Evolutionary conservation across 2,888 invertebrate genomes (phyloP).

Genomic region (Argyresthia albistria): DNA sequence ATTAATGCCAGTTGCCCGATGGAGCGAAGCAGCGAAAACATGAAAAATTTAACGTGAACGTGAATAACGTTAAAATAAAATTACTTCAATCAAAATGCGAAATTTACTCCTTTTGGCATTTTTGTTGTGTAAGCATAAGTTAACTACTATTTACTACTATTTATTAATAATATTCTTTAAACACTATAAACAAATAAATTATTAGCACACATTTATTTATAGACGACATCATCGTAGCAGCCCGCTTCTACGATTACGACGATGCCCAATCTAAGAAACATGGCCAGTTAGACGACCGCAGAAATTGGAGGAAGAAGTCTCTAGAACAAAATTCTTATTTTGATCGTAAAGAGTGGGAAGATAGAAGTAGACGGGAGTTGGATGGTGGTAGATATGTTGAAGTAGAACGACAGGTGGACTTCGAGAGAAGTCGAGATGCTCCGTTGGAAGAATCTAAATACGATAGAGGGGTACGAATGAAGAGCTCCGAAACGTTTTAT

Average conservation of each 20-base stretch:
- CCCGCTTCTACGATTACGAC: slow-evolving; percentile 46
- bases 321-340: slow-evolving; percentile 36
- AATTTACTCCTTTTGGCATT: slow-evolving; percentile 47
- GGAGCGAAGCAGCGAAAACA: background rate
- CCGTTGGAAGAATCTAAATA: background rate
- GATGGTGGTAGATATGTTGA: too few species aligned
- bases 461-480: slow-evolving; percentile 16
- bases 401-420: background rate
- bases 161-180: background rate
- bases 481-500: slow-evolving; percentile 25
- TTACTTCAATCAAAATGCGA: slow-evolving; percentile 29
- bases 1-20: background rate
- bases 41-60: background rate
- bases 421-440: background rate
- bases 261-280: slow-evolving; percentile 42
- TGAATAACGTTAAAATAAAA: background rate
- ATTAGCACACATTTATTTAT: slow-evolving; percentile 16
- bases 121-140: slow-evolving; percentile 44
- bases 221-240: slow-evolving; percentile 46
- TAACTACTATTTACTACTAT: background rate
- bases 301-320: slow-evolving; percentile 52
- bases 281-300: slow-evolving; percentile 39
- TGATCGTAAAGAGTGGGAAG: slow-evolving; percentile 36
- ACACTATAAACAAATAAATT: background rate
- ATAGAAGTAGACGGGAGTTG: slow-evolving; percentile 12